phyloP scores from a whole-genome alignment of 2,113 vertebrate genomes.

The Syngnathus scovelli region DNA sequence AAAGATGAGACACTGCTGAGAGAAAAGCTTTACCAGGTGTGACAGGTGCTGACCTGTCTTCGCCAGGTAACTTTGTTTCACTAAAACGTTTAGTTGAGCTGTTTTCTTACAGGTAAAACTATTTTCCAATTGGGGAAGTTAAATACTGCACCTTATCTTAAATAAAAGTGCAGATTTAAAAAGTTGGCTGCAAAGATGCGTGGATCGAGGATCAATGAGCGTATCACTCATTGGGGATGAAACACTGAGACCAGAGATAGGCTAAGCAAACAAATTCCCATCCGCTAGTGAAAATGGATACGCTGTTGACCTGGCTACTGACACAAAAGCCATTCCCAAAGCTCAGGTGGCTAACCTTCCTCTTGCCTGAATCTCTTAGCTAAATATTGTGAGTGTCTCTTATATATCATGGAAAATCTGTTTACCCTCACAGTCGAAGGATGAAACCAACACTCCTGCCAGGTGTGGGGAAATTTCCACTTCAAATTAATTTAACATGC shows the following conservation, averaged over 20 bases:
- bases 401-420: constrained; percentile 70
- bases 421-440: constrained; percentile 68
- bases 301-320: constrained; percentile 61
- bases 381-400: constrained; percentile 81
- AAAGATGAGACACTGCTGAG: constrained; percentile 37
- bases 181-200: not conserved
- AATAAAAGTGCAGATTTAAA: not conserved
- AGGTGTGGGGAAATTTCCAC: not conserved
- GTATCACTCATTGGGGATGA: constrained; percentile 43
- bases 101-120: not conserved
- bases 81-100: constrained; percentile 5
- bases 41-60: constrained; percentile 51
- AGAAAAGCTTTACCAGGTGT: constrained; percentile 38
- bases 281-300: constrained; percentile 70
- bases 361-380: constrained; percentile 74
- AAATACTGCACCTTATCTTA: not conserved
- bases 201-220: constrained; percentile 20
- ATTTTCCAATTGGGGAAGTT: not conserved
- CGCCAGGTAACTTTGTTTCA: constrained; percentile 17
- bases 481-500: not conserved
- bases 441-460: constrained; percentile 57
- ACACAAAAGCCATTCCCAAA: constrained; percentile 61
- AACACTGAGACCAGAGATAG: constrained; percentile 54
- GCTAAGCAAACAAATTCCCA: constrained; percentile 63
- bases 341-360: constrained; percentile 76